These are phyloP conservation scores for Myopa tessellatipennis DNA, from an alignment of 2,888 invertebrate species.

Conservation along the genomic window DNA sequence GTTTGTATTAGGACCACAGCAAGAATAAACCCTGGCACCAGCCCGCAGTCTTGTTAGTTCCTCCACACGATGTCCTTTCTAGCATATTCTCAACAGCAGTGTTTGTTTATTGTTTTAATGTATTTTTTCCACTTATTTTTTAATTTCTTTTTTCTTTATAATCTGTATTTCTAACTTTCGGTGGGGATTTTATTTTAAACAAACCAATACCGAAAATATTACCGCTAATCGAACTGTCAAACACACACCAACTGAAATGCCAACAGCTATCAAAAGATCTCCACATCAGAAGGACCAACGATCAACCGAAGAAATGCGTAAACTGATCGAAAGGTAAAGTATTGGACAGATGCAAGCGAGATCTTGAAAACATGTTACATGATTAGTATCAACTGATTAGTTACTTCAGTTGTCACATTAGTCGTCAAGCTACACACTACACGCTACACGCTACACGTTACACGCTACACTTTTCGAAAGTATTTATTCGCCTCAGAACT, in stretches of 20 bases:
- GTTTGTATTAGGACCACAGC: no score
- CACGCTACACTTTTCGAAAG: neutral
- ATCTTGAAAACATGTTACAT: neutral
- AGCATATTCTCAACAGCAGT: neutral
- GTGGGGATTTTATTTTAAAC: constrained; percentile 36
- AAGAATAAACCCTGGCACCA: no score
- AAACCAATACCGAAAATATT: constrained; percentile 39
- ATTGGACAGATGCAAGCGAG: constrained; percentile 60
- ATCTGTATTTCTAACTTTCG: constrained; percentile 45
- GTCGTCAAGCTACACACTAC: neutral
- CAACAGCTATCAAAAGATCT: constrained; percentile 73
- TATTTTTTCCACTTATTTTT: constrained; percentile 50
- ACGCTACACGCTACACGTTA: neutral
- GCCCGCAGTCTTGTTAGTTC: no score
- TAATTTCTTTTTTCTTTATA: constrained; percentile 53
- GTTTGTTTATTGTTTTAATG: constrained; percentile 48
- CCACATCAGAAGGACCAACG: constrained; percentile 88
- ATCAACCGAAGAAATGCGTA: constrained; percentile 96
- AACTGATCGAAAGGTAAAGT: constrained; percentile 96
- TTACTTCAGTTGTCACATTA: neutral
- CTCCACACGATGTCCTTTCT: neutral
- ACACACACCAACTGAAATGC: neutral
- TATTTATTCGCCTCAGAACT: no score
- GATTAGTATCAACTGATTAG: neutral
- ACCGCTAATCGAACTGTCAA: constrained; percentile 44